phyloP scores from a whole-genome alignment of 2,888 invertebrate genomes.

The Dexiosoma caninum region DNA sequence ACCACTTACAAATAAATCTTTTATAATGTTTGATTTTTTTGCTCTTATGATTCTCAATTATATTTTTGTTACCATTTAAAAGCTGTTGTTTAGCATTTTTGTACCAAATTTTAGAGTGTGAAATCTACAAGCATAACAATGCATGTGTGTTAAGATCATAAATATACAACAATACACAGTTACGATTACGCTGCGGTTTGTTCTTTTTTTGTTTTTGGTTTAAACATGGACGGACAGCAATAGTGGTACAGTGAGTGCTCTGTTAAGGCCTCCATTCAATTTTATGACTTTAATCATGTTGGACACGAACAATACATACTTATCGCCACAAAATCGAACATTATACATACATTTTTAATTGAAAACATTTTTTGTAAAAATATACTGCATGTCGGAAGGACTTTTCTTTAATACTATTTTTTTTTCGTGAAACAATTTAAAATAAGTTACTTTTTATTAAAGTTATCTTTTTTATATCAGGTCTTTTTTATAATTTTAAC shows the following conservation, averaged over 20 bases:
- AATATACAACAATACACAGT: slow-evolving; percentile 5
- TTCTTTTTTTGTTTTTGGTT: slow-evolving; percentile 12
- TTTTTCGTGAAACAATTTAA: too few relatives aligned
- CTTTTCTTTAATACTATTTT: too few relatives aligned
- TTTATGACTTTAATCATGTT: not conserved
- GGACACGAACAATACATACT: not conserved
- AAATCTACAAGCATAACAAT: slow-evolving; percentile 57
- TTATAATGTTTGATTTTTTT: slow-evolving; percentile 16
- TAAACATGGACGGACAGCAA: not conserved
- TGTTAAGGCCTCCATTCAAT: not conserved
- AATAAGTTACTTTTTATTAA: too few relatives aligned
- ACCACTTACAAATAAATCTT: slow-evolving; percentile 38
- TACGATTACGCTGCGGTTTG: not conserved
- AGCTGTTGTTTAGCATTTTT: not conserved
- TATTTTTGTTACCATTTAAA: not conserved
- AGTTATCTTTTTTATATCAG: not conserved
- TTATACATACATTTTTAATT: too few relatives aligned
- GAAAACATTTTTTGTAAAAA: too few relatives aligned
- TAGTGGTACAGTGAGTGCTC: not conserved
- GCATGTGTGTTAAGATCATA: slow-evolving; percentile 51
- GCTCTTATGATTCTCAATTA: not conserved
- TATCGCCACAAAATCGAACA: not conserved
- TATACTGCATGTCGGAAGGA: too few relatives aligned
- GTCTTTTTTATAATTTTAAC: not conserved
- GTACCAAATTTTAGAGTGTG: slow-evolving; percentile 52